phyloP scores from a whole-genome alignment of 2,797 vertebrate genomes.

The Danio choprae region DNA sequence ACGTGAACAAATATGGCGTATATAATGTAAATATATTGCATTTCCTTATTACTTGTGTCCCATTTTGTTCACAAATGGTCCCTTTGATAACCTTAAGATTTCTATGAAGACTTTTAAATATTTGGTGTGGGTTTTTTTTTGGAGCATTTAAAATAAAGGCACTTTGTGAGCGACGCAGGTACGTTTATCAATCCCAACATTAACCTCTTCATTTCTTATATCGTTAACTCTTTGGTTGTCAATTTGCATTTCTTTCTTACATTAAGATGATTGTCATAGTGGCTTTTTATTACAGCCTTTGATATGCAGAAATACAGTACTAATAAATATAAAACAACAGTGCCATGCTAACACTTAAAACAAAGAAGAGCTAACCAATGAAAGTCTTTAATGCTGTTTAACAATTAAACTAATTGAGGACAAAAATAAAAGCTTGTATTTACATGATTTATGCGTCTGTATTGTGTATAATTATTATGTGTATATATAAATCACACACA shows the following conservation, averaged over 20 bases:
- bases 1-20: too few species aligned
- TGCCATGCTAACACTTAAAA: constrained; percentile 59
- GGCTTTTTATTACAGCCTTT: constrained; percentile 66
- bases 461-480: too few species aligned
- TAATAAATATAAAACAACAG: constrained; percentile 52
- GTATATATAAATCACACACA: too few species aligned
- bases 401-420: too few species aligned
- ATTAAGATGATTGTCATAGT: constrained; percentile 70
- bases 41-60: neutral
- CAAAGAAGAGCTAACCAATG: constrained; percentile 29
- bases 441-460: too few species aligned
- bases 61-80: constrained; percentile 1
- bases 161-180: constrained; percentile 29
- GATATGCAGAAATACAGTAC: constrained; percentile 21
- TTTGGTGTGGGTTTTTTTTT: neutral
- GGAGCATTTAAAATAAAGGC: neutral
- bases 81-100: constrained; percentile 18
- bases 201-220: constrained; percentile 23
- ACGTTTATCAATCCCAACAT: constrained; percentile 2
- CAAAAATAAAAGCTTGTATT: too few species aligned
- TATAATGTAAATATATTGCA: neutral
- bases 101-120: neutral
- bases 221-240: constrained; percentile 71
- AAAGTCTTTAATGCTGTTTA: neutral
- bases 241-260: constrained; percentile 49